Percentiles rank a stretch among this genome's conserved stretches.
Conservation (phyloP, 37 sponge, comb jelly and placozoan species). For the Beroe ovata region DNA sequence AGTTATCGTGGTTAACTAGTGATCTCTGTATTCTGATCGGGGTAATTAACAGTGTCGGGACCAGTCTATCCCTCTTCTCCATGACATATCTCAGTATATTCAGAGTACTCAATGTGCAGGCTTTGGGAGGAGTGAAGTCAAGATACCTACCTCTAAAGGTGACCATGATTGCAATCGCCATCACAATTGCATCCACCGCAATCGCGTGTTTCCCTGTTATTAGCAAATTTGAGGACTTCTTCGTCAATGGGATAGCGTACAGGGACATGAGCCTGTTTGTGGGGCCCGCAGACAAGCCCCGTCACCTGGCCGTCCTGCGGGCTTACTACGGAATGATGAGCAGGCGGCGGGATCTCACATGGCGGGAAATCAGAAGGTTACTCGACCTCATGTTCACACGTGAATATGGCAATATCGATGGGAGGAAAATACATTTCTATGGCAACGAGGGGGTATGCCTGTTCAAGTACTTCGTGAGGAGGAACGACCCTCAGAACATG, state of each 20-base stretch:
- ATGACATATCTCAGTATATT: slow-evolving; percentile 10
- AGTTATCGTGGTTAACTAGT: neutral
- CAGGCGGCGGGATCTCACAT: neutral
- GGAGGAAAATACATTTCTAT: neutral
- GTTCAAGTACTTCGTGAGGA: slow-evolving; percentile 1
- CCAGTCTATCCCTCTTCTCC: neutral
- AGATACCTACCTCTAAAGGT: neutral
- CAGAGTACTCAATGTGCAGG: neutral
- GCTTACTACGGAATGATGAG: neutral
- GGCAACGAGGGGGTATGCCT: slow-evolving; percentile 15
- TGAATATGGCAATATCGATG: neutral
- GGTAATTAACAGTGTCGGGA: neutral
- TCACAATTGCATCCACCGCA: neutral
- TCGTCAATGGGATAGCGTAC: neutral
- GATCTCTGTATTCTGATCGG: neutral
- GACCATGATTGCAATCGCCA: neutral
- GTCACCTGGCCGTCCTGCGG: neutral
- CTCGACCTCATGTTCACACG: neutral
- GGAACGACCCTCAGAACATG: neutral
- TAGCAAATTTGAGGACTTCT: neutral
- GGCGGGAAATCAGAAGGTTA: neutral
- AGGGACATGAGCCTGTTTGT: neutral
- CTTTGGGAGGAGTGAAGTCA: neutral
- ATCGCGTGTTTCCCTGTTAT: neutral
- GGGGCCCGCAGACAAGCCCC: neutral